Conservation (phyloP, 2,113 vertebrate genomes). For the Herpailurus yagouaroundi region DNA sequence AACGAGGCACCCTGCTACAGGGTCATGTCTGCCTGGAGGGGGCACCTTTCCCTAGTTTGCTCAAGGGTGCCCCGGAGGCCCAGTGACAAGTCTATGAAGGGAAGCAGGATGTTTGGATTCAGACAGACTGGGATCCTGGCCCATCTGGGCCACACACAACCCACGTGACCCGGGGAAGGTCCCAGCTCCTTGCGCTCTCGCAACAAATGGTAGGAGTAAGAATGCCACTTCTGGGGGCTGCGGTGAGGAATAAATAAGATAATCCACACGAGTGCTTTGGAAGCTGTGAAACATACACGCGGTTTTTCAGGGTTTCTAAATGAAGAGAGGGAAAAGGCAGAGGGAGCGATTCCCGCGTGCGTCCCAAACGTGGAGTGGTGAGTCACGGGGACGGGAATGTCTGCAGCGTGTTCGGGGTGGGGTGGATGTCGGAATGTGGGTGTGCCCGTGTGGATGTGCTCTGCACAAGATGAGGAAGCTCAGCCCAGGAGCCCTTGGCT, state of each 20-base stretch:
- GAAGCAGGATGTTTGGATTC: neutral
- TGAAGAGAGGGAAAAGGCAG: neutral
- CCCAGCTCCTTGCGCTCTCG: neutral
- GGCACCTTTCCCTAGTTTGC: neutral
- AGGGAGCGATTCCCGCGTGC: rapidly evolving
- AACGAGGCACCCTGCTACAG: neutral
- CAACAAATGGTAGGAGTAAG: neutral
- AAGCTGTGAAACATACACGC: neutral
- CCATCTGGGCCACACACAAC: neutral
- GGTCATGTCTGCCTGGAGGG: neutral
- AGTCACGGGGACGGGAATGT: neutral
- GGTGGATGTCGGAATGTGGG: neutral
- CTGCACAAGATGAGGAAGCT: neutral
- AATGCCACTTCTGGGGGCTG: neutral
- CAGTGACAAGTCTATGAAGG: too few species aligned
- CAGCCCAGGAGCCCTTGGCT: neutral
- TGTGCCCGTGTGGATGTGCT: neutral
- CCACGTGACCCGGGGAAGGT: neutral
- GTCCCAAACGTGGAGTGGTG: neutral
- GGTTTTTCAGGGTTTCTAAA: neutral
- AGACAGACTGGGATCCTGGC: neutral
- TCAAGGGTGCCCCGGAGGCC: rapidly evolving
- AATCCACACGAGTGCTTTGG: neutral
- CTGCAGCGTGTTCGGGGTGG: neutral
- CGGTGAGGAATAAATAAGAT: neutral